Evolutionary conservation across 2,113 vertebrate genomes (phyloP), one percentile per base, ranked within the genome.

Genomic region (Pluvianellus socialis): DNA sequence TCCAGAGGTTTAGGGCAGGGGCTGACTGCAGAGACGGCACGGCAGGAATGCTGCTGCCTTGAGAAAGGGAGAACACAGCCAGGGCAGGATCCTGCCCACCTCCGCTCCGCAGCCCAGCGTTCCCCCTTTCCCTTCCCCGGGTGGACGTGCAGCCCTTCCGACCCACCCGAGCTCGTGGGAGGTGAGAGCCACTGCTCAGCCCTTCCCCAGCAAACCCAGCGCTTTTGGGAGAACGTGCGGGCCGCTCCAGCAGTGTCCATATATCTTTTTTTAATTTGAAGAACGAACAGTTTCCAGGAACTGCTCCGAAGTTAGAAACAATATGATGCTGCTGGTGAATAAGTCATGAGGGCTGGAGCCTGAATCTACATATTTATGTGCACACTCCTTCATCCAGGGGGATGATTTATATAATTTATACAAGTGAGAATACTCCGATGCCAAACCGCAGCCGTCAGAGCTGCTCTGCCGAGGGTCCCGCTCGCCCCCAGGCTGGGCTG

Each of bases 221-320:
- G 0, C 79, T 72, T 76, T 42, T 52, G 8, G 71, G 26, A 88
- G 83, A 30, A 9, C 12, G 1, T 4, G 4, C 3, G 4, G 58
- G 68, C 74, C 1, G 47, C 53, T 92, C 53, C 86, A 18, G 86
- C 77, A 86, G 81, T 1, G 0, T 84, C 86, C 89, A 53, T 94
- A 59, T 32, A 95, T 95, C 92, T 97, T 90, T 87, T 95, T 97
- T 95, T 92, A 95, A 97, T 97, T 92, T 95, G 91, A 92, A 79
- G 92, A 96, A 82, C 2, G 77, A 92, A 66, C 92, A 94, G 95
- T 79, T 97, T 97, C 97, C 96, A 97, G 97, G 97, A 97, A 97
- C 95, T 79, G 94, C 94, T 95, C 97, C 40, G 92, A 96, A 96
- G 77, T 97, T 95, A 97, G 96, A 97, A 97, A 97, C 96, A 97